These are phyloP conservation scores for Salmo trutta DNA, from an alignment of 2,797 vertebrate species.

Conservation along the genomic window DNA sequence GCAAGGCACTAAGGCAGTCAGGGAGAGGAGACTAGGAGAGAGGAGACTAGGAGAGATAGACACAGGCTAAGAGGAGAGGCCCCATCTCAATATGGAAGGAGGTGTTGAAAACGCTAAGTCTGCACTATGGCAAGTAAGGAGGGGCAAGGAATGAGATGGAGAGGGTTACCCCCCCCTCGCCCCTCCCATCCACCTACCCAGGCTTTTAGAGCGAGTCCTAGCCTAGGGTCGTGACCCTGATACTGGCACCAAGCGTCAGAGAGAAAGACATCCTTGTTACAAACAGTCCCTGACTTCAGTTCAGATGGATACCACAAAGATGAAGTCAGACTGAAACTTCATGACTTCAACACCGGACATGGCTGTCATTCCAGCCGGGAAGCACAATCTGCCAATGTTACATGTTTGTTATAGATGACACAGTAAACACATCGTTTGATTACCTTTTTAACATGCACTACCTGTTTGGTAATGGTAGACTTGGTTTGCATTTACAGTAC, in stretches of 20 bases:
- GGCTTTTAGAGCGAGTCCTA: background rate
- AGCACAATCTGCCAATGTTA: background rate
- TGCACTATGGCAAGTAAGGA: background rate
- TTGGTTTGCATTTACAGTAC: background rate
- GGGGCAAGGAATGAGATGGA: background rate
- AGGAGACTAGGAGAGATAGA: background rate
- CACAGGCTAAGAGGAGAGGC: background rate
- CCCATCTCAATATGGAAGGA: background rate
- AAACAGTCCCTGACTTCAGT: conserved; percentile 29
- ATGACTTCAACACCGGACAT: background rate
- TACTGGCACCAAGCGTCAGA: conserved; percentile 14
- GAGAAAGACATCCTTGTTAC: conserved; percentile 24
- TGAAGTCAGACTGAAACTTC: conserved; percentile 21
- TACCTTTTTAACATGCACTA: background rate
- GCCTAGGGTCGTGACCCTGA: conserved; percentile 36
- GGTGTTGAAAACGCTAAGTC: background rate
- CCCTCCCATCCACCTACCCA: background rate
- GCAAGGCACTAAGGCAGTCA: background rate
- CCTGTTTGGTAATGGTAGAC: background rate
- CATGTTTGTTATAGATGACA: background rate
- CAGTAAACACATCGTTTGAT: background rate
- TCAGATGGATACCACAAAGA: background rate
- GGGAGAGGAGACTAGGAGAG: background rate
- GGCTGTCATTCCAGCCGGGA: conserved; percentile 3
- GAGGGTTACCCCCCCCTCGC: background rate